Evolutionary conservation across 92 coral and sea anemone genomes (phyloP).

Genomic region (Epizoanthus stellaris): DNA sequence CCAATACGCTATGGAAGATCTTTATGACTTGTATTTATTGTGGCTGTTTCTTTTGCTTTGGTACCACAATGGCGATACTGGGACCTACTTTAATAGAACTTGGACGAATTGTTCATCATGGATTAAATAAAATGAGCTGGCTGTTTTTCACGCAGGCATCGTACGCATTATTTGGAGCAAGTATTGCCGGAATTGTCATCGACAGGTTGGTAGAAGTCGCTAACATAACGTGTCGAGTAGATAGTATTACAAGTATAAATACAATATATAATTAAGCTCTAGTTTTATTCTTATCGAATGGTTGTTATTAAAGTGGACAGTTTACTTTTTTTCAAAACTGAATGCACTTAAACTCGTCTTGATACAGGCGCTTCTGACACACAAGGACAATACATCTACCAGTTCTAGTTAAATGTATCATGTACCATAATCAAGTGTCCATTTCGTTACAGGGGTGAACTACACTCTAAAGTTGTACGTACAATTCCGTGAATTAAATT

Average conservation of each 20-base stretch:
- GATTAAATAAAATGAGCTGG: constrained; percentile 92
- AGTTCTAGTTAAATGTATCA: too few species aligned
- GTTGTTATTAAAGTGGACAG: too few species aligned
- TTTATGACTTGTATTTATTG: constrained; percentile 80
- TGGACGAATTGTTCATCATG: constrained; percentile 72
- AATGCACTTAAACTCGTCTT: too few species aligned
- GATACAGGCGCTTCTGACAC: too few species aligned
- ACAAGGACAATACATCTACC: too few species aligned
- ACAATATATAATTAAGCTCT: too few species aligned
- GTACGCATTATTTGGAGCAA: constrained; percentile 86
- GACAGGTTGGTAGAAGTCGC: constrained; percentile 77
- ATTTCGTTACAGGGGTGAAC: too few species aligned
- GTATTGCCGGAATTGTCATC: constrained; percentile 81
- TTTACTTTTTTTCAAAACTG: too few species aligned
- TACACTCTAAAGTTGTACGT: too few species aligned
- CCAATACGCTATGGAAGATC: constrained; percentile 47
- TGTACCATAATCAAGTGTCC: too few species aligned
- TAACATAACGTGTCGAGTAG: neutral
- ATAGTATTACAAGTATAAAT: neutral
- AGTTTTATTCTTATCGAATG: too few species aligned
- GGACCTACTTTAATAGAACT: constrained; percentile 93
- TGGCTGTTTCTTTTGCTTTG: constrained; percentile 91
- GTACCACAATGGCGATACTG: constrained; percentile 90
- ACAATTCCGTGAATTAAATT: too few species aligned
- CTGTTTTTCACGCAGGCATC: constrained; percentile 91